phyloP scores from a whole-genome alignment of 2,888 invertebrate genomes.

The Congeria kusceri region DNA sequence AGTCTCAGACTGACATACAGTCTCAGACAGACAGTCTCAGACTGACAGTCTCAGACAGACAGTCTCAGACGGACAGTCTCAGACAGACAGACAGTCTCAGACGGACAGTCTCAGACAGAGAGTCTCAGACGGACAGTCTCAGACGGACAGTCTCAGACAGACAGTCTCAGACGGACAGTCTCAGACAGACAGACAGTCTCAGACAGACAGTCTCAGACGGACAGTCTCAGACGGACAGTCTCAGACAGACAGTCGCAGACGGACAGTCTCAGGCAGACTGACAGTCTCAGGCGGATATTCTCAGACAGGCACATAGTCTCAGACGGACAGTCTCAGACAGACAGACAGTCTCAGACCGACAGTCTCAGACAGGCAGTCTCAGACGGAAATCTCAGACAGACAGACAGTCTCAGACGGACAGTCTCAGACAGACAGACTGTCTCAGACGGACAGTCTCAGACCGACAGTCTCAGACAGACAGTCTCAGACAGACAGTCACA shows the following conservation, averaged over 20 bases:
- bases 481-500: too few relatives aligned
- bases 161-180: not conserved
- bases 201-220: not conserved
- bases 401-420: too few relatives aligned
- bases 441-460: not conserved
- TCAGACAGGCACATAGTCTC: too few relatives aligned
- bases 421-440: not conserved
- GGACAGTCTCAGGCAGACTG: too few relatives aligned
- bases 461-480: too few relatives aligned
- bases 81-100: not conserved
- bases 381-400: not conserved
- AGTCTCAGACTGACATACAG: too few relatives aligned
- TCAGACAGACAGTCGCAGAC: too few relatives aligned
- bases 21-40: constrained; percentile 3
- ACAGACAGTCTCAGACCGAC: too few relatives aligned
- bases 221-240: not conserved
- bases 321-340: too few relatives aligned
- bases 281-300: too few relatives aligned
- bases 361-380: too few relatives aligned
- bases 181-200: not conserved
- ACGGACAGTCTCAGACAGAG: not conserved
- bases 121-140: not conserved
- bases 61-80: not conserved
- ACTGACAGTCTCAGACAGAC: constrained; percentile 1
- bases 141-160: not conserved